Evolutionary conservation across 2,113 vertebrate genomes (phyloP).

Genomic region (Monopterus albus): DNA sequence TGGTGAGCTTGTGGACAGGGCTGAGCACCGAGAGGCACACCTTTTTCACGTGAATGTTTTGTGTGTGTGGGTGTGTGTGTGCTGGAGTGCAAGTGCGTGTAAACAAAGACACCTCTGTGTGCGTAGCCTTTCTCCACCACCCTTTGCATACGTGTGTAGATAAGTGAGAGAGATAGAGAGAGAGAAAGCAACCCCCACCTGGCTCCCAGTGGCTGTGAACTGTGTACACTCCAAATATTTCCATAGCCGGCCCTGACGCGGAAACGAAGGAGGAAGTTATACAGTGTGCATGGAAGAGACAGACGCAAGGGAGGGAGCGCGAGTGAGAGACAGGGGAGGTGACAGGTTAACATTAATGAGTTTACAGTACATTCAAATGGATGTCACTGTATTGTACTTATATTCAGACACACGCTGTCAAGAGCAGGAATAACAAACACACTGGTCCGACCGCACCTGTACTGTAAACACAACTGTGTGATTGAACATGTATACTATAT

Average conservation of each 20-base stretch:
- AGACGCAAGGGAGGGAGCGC: background rate
- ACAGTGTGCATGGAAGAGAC: slow-evolving; percentile 25
- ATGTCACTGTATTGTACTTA: background rate
- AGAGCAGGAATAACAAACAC: background rate
- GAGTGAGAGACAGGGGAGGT: background rate
- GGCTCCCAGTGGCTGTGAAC: slow-evolving; percentile 58
- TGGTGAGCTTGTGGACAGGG: slow-evolving; percentile 43
- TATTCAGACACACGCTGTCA: background rate
- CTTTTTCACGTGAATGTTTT: slow-evolving; percentile 63
- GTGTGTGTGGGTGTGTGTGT: slow-evolving; percentile 18
- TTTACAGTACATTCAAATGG: background rate
- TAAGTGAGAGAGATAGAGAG: slow-evolving; percentile 60
- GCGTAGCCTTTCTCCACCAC: slow-evolving; percentile 59
- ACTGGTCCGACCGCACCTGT: slow-evolving; percentile 43
- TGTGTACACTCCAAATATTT: slow-evolving; percentile 85
- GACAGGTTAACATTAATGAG: background rate
- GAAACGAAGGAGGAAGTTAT: slow-evolving; percentile 75
- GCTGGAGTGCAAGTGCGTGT: slow-evolving; percentile 41
- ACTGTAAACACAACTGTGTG: slow-evolving; percentile 33
- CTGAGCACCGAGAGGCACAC: slow-evolving; percentile 61
- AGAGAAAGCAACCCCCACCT: slow-evolving; percentile 54
- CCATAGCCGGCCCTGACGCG: slow-evolving; percentile 69
- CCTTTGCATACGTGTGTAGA: slow-evolving; percentile 84
- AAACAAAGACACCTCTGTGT: slow-evolving; percentile 75
- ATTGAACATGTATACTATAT: background rate